These are phyloP conservation scores for Poecilia velifera DNA, from an alignment of 2,797 vertebrate species.

Conservation along the genomic window DNA sequence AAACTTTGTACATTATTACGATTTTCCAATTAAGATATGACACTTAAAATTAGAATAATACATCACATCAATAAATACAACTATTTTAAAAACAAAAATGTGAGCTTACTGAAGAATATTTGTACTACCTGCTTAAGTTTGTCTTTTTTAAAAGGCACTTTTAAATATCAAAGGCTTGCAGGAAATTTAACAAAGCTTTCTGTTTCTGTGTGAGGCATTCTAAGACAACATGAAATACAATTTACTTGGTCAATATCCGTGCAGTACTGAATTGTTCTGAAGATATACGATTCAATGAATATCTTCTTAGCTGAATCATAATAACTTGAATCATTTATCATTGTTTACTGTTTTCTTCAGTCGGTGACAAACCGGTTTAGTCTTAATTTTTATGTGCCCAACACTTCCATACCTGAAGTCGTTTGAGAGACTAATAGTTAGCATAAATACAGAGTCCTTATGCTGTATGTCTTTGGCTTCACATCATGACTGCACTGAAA, in stretches of 20 bases:
- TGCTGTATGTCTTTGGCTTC: neutral
- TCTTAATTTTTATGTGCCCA: neutral
- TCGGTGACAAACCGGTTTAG: neutral
- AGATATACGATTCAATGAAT: neutral
- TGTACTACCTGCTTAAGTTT: neutral
- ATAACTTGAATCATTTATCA: neutral
- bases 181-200: neutral
- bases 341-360: neutral
- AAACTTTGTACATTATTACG: neutral
- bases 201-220: neutral
- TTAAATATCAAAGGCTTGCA: constrained; percentile 5
- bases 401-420: neutral
- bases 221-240: neutral
- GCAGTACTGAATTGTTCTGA: neutral
- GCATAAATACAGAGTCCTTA: neutral
- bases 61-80: neutral
- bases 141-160: neutral
- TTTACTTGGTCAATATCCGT: neutral
- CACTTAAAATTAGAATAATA: neutral
- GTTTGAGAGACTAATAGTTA: neutral
- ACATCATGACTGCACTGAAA: neutral
- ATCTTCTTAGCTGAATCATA: neutral
- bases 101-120: neutral
- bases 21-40: neutral
- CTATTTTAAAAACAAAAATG: neutral